phyloP scores from a whole-genome alignment of 2,797 vertebrate genomes.

The Cyprinodon diabolis region DNA sequence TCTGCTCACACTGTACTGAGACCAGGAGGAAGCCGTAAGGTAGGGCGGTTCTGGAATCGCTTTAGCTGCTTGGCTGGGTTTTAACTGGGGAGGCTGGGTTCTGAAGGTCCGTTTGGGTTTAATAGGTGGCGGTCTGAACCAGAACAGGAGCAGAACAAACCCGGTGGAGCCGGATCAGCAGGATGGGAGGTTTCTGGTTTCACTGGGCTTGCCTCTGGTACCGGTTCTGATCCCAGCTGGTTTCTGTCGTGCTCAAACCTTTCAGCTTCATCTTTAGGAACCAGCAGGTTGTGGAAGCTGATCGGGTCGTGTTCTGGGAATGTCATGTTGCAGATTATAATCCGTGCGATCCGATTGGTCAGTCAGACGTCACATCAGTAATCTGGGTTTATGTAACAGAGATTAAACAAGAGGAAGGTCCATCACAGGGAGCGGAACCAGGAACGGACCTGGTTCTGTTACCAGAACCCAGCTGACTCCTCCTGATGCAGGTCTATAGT shows the following conservation, averaged over 20 bases:
- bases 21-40: constrained; percentile 31
- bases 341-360: constrained; percentile 15
- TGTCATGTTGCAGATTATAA: background rate
- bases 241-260: too few relatives aligned
- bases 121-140: too few relatives aligned
- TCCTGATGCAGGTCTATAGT: constrained; percentile 16
- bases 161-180: too few relatives aligned
- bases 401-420: constrained; percentile 20
- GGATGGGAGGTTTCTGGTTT: too few relatives aligned
- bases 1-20: constrained; percentile 9
- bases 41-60: constrained; percentile 3
- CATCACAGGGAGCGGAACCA: too few relatives aligned
- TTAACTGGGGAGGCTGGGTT: too few relatives aligned
- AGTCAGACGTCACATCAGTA: constrained; percentile 24
- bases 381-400: constrained; percentile 45
- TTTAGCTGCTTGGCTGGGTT: too few relatives aligned
- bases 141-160: too few relatives aligned
- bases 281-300: background rate
- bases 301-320: background rate
- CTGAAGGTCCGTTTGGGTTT: too few relatives aligned
- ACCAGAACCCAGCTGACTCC: background rate
- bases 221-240: too few relatives aligned
- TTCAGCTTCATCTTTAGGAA: too few relatives aligned
- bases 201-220: too few relatives aligned
- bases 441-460: background rate